A percentile compares a stretch with the other conserved stretches of the same genome.
These are phyloP conservation scores for Strongylocentrotus purpuratus DNA, from an alignment of 35 echinoderm and acorn worm species.

Conservation along the genomic window DNA sequence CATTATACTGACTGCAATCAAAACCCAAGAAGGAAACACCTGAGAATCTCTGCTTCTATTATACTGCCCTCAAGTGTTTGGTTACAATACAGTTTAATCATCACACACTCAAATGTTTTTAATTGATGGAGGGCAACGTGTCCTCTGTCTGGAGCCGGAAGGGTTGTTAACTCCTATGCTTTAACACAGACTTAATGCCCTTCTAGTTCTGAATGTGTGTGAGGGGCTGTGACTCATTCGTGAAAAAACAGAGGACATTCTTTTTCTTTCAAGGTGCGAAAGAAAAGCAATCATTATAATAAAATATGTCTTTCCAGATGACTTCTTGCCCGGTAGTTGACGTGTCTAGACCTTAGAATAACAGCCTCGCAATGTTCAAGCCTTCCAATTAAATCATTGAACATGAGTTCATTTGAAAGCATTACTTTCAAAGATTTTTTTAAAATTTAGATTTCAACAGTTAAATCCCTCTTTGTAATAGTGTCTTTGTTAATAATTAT, in stretches of 20 bases:
- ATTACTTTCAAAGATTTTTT: too few relatives aligned
- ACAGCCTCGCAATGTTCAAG: background rate
- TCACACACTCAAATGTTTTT: background rate
- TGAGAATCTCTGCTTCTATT: background rate
- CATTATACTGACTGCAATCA: background rate
- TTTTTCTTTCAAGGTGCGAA: background rate
- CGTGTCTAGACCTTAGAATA: background rate
- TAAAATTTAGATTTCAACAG: too few relatives aligned
- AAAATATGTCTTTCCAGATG: background rate
- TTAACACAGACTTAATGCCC: too few relatives aligned
- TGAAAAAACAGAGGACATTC: background rate
- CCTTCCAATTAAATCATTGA: background rate
- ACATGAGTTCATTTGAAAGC: background rate
- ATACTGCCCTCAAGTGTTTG: background rate
- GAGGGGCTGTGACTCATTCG: background rate
- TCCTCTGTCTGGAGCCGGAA: too few relatives aligned
- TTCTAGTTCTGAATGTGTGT: background rate
- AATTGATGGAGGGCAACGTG: background rate
- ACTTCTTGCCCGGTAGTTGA: background rate
- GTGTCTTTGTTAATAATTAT: too few relatives aligned
- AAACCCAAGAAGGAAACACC: background rate
- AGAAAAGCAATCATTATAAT: background rate
- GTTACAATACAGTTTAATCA: background rate
- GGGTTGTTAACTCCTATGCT: too few relatives aligned
- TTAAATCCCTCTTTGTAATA: too few relatives aligned